Evolutionary conservation across 2,113 vertebrate genomes (phyloP).

Genomic region (Machaerirhynchus nigripectus): DNA sequence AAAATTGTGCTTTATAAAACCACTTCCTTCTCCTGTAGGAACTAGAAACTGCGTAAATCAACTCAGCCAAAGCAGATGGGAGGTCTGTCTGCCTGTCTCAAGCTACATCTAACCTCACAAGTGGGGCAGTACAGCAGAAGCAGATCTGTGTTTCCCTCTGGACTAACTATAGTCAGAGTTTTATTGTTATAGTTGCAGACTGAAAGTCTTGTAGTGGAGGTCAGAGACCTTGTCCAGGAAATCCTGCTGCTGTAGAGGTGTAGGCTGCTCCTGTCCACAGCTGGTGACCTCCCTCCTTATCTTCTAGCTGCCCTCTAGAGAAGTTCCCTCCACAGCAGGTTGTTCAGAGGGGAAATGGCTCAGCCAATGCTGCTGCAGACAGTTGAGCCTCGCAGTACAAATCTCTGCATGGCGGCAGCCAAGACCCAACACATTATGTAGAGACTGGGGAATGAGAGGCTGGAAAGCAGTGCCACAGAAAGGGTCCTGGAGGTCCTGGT

Average conservation of each 20-base stretch:
- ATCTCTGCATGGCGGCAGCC: neutral
- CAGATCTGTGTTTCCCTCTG: neutral
- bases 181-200: neutral
- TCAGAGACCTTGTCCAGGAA: neutral
- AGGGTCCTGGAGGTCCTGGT: neutral
- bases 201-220: neutral
- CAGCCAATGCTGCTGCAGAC: neutral
- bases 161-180: no score
- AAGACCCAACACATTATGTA: neutral
- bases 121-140: neutral
- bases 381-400: neutral
- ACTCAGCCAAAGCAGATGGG: neutral
- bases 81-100: neutral
- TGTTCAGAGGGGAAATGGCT: neutral
- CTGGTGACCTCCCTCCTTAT: neutral
- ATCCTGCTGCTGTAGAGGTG: neutral
- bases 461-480: neutral
- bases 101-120: neutral
- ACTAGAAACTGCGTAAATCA: neutral
- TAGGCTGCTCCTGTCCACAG: neutral
- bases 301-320: neutral
- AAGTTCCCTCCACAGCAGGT: neutral
- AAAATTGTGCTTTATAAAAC: constrained; percentile 12
- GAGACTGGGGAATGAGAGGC: neutral
- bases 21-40: neutral